These are phyloP conservation scores for Amphipyra berbera DNA, from an alignment of 2,888 invertebrate genomes.

Conservation along the genomic window DNA sequence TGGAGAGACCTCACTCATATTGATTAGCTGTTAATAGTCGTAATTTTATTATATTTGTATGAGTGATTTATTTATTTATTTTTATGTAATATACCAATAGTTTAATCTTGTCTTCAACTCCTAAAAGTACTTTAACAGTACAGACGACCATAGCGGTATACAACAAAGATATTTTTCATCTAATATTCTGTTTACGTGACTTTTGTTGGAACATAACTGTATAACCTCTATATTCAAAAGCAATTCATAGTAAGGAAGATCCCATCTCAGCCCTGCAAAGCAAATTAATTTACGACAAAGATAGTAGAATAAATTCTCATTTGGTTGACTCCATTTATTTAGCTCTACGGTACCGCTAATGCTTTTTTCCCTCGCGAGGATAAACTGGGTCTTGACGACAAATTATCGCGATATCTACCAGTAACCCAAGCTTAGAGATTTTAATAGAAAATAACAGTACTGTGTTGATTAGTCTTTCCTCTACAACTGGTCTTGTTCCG, in stretches of 20 bases:
- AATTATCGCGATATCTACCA: slow-evolving; percentile 16
- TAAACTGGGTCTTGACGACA: slow-evolving; percentile 11
- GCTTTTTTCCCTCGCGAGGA: slow-evolving; percentile 5
- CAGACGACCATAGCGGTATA: too few species aligned
- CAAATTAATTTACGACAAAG: slow-evolving; percentile 28
- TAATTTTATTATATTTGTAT: slow-evolving; percentile 34
- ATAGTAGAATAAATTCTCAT: slow-evolving; percentile 30
- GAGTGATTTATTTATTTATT: slow-evolving; percentile 8
- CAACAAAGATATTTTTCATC: too few species aligned
- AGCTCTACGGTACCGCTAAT: slow-evolving; percentile 1
- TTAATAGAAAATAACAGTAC: slow-evolving; percentile 15
- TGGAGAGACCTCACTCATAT: slow-evolving; percentile 43
- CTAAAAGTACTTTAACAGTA: too few species aligned
- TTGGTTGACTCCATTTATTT: slow-evolving; percentile 33
- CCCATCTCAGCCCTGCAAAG: neutral
- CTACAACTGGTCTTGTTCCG: slow-evolving; percentile 9
- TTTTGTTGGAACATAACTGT: neutral
- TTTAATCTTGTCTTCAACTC: too few species aligned
- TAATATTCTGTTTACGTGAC: too few species aligned
- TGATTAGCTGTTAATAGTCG: slow-evolving; percentile 38
- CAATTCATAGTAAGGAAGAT: slow-evolving; percentile 12
- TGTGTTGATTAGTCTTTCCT: slow-evolving; percentile 9
- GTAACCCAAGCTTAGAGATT: slow-evolving; percentile 14
- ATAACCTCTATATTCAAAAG: neutral
- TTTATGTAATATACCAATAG: too few species aligned